Base-by-base conservation (phyloP, 2,797 vertebrate genomes). In the Megaceryle alcyon region DNA sequence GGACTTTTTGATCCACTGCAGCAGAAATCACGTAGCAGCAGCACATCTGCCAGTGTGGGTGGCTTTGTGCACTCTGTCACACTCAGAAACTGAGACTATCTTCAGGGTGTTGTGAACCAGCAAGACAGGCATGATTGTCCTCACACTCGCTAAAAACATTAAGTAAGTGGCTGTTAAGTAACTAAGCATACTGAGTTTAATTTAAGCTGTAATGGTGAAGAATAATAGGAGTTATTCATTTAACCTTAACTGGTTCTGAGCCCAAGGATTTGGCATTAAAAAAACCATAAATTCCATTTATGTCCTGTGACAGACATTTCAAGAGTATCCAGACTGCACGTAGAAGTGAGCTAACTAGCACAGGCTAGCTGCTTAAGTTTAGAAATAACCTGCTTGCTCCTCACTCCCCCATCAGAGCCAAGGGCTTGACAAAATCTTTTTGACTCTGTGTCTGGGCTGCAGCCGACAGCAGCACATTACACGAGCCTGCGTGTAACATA, bases 331-430 rank as follows among this genome's bases (percentile, higher is more conserved):
- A 65, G 39, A 28, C 54, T 88, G 85, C 87, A 90, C 23, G 16
- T 90, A 96, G 77, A 86, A 88, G 41, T 35, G 77, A 78, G 80
- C 57, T 72, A 53, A 82, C 66, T 10, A 44, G 37, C 2, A 0
- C 48, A 31, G 53, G 26, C 64, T 82, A 33, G 57, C 79, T 86
- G 82, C 79, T 88, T 8, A 65, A 65, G 59, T 46, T 94, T 79
- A 90, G 93, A 92, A 96, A 96, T 79, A 93, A 93, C 65, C 85
- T 91, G 49, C 59, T 53, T 84, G 77, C 54, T 97, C 43, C 86
- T 94, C 59, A 12, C 29, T 61, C 2, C 25, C 59, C 23, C 64
- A 15, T 46, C 69, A 76, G 65, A 93, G 93, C 93, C 93, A 95
- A 95, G 54, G 65, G 23, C 26, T 88, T 46, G 61, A 94, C 93